Conservation (phyloP, 2,888 invertebrate species). For the Blera fallax region DNA sequence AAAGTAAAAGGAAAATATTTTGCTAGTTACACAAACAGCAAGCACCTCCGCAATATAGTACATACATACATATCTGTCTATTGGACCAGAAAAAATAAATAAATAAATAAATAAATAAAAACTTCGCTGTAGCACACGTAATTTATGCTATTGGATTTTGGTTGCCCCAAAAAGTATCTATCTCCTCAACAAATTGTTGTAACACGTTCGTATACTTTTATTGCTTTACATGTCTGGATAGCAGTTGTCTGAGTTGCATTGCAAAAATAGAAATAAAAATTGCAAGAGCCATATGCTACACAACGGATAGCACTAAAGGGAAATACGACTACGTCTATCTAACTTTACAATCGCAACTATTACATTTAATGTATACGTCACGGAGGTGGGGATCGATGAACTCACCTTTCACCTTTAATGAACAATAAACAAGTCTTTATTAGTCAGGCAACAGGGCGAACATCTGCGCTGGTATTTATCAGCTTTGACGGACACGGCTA, state of each 20-base stretch:
- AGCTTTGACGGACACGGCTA: not conserved
- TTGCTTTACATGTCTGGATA: not conserved
- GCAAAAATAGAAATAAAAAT: not conserved
- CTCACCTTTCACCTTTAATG: slow-evolving; percentile 66
- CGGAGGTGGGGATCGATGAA: slow-evolving; percentile 51
- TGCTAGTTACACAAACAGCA: slow-evolving; percentile 27
- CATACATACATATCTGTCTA: not conserved
- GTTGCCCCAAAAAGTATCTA: slow-evolving; percentile 24
- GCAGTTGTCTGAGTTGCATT: not conserved
- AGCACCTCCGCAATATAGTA: slow-evolving; percentile 10
- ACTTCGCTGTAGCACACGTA: slow-evolving; percentile 15
- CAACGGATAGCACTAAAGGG: not conserved
- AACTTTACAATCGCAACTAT: slow-evolving; percentile 45
- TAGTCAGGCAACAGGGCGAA: slow-evolving; percentile 33
- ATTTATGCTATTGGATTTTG: slow-evolving; percentile 29
- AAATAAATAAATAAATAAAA: slow-evolving; percentile 20
- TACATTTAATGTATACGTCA: slow-evolving; percentile 42
- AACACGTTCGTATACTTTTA: slow-evolving; percentile 6
- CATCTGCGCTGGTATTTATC: not conserved
- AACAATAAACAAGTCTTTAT: slow-evolving; percentile 53
- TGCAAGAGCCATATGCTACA: not conserved
- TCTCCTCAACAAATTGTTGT: slow-evolving; percentile 27
- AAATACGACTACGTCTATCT: slow-evolving; percentile 19
- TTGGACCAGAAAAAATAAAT: not conserved
- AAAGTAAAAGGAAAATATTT: not conserved